Evolutionary conservation across 2,888 invertebrate genomes (phyloP).

Genomic region (Drosophila tanythrix): DNA sequence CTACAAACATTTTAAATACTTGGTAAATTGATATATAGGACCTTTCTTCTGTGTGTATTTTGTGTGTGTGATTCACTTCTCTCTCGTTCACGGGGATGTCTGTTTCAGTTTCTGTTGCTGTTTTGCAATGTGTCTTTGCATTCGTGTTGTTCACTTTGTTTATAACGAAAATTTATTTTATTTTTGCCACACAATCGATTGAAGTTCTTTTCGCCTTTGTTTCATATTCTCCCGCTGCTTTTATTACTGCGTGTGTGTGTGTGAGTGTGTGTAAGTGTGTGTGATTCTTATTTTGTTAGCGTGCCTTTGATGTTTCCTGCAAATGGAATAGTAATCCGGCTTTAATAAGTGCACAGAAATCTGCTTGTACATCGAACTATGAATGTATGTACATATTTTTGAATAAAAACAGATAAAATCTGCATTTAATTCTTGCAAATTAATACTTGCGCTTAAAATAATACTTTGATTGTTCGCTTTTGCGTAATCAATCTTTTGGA

Average conservation of each 20-base stretch:
- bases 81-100: constrained; percentile 2
- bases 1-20: background rate
- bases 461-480: background rate
- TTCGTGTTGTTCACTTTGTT: constrained; percentile 53
- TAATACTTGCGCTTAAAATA: background rate
- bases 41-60: background rate
- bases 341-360: background rate
- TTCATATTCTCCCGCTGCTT: constrained; percentile 38
- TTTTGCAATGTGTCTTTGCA: constrained; percentile 48
- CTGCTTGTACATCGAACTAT: background rate
- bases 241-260: constrained; percentile 31
- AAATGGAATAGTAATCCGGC: constrained; percentile 19
- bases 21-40: background rate
- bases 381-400: background rate
- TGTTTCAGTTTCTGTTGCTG: constrained; percentile 12
- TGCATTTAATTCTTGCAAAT: background rate
- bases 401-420: background rate
- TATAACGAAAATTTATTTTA: constrained; percentile 63
- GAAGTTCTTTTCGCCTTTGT: constrained; percentile 45
- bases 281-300: constrained; percentile 17
- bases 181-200: constrained; percentile 72
- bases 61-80: background rate
- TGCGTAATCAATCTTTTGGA: background rate
- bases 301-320: constrained; percentile 62
- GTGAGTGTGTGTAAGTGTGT: constrained; percentile 8